Evolutionary conservation across 2,888 invertebrate species (phyloP).

Genomic region (Nematopogon swammerdamellus): DNA sequence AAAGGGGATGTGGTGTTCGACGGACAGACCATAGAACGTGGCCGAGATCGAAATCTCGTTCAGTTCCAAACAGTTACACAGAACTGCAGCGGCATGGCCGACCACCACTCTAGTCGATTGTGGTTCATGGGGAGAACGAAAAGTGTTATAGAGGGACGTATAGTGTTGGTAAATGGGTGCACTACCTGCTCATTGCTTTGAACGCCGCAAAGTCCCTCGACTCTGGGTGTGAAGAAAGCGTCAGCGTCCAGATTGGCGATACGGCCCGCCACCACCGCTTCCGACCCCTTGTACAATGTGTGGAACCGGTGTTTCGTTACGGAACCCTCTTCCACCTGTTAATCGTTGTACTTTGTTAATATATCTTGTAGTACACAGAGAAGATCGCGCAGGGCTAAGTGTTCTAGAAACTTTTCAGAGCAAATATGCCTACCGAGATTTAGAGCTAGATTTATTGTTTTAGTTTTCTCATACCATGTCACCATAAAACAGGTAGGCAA

Average conservation of each 20-base stretch:
- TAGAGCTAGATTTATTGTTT: neutral
- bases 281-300: slow-evolving; percentile 60
- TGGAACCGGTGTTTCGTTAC: slow-evolving; percentile 55
- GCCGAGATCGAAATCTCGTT: too few species aligned
- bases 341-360: neutral
- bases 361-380: neutral
- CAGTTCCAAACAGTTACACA: too few species aligned
- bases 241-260: slow-evolving; percentile 14
- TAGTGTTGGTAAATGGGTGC: too few species aligned
- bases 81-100: too few species aligned
- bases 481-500: too few species aligned
- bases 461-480: neutral
- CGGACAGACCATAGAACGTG: too few species aligned
- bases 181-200: too few species aligned
- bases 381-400: neutral
- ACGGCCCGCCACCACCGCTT: slow-evolving; percentile 61
- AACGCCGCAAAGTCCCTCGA: too few species aligned
- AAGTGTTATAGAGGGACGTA: too few species aligned
- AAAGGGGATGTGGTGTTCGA: too few species aligned
- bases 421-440: neutral
- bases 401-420: neutral
- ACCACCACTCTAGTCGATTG: too few species aligned
- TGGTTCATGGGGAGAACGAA: too few species aligned
- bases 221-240: slow-evolving; percentile 5
- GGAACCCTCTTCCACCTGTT: slow-evolving; percentile 38